Conservation (phyloP, 2,888 invertebrate genomes). For the Drosophila rellima region DNA sequence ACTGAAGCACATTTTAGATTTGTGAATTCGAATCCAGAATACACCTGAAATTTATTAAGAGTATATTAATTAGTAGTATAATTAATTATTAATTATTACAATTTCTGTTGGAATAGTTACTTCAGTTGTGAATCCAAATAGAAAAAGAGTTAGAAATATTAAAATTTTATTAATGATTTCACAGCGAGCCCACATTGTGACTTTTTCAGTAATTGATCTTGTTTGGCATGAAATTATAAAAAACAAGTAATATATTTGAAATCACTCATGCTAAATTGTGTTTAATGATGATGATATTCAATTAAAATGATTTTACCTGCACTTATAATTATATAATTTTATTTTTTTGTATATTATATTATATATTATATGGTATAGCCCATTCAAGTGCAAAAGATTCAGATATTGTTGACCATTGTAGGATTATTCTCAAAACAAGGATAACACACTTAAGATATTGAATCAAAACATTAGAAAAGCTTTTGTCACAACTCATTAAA, state of each 20-base stretch:
- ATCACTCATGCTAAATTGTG: neutral
- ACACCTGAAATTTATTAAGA: slow-evolving; percentile 2
- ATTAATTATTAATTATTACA: too few species aligned
- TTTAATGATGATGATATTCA: slow-evolving; percentile 8
- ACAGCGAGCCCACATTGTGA: neutral
- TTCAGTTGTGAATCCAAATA: neutral
- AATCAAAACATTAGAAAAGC: too few species aligned
- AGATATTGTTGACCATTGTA: too few species aligned
- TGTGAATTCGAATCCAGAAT: slow-evolving; percentile 35
- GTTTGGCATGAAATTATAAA: neutral
- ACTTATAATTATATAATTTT: too few species aligned
- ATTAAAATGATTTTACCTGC: neutral
- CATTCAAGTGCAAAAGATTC: too few species aligned
- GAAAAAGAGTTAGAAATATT: neutral
- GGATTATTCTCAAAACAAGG: too few species aligned
- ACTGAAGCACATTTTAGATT: slow-evolving; percentile 33
- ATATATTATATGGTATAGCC: too few species aligned
- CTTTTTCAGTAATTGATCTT: neutral
- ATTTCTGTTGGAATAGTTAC: neutral
- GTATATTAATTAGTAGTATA: neutral
- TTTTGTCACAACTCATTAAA: too few species aligned
- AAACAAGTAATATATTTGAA: too few species aligned
- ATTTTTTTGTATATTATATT: too few species aligned
- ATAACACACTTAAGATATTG: too few species aligned
- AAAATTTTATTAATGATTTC: neutral